Evolutionary conservation across 2,113 vertebrate genomes (phyloP), one percentile per base, ranked within the genome.

Genomic region (Caranx ignobilis): DNA sequence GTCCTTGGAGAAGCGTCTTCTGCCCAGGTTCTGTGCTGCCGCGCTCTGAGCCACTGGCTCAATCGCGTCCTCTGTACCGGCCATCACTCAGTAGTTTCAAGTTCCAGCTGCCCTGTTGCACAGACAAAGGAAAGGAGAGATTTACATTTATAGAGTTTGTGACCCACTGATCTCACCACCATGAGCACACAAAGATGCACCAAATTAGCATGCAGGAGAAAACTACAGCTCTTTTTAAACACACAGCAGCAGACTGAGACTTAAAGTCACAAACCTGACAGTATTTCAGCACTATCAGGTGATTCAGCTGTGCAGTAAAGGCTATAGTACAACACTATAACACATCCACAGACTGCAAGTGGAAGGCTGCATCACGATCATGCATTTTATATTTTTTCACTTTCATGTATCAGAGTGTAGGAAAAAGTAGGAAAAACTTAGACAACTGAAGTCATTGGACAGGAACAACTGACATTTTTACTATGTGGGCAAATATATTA

Each of bases 1-100:
- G 71, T 94, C 91, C 0, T n/a, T 70, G 2, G 65, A 65, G 79
- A 89, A 94, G 57, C 91, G 91, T 18, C 91, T 88, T 67, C 12
- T 71, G 48, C 8, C 35, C 34, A 94, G 75, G 31, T 26, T 81
- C 5, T 83, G 87, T 47, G 77, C 85, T 1, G 71, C 31, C 0
- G 82, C 70, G 45, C 50, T 77, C 52, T 72, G 47, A 64, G 60
- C 67, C 62, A 35, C 21, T 0, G 91, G 90, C 82, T 93, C 92
- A 0, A 89, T 81, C 45, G 62, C 78, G 1, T 81, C 83, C 66
- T 90, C 86, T 50, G 84, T 34, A 68, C 43, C 71, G 9, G 89
- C 86, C 95, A 95, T 95, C 7, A 11, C 37, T 2, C 57, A 26
- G 45, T 37, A 37, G 48, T 6, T 32, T 15, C 73, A 67, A 50